Percentiles rank a stretch among this genome's conserved stretches.
phyloP scores from a whole-genome alignment of 2,888 invertebrate species.

The Agrotis clavis region DNA sequence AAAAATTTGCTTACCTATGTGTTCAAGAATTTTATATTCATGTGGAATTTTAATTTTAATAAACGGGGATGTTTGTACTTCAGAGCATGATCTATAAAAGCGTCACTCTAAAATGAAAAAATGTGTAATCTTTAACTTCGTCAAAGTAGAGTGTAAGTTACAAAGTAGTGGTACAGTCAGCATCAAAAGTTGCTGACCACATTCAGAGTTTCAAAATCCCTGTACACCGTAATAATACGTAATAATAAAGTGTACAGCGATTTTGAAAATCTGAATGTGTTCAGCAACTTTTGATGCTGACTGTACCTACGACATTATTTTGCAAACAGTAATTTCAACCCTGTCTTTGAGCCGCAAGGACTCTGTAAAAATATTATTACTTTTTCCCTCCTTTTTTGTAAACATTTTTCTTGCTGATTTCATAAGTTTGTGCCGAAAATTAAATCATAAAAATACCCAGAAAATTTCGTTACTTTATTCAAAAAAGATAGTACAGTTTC shows the following conservation, averaged over 20 bases:
- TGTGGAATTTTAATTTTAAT: not conserved
- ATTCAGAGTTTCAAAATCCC: no score
- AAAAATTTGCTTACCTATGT: not conserved
- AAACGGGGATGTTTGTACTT: not conserved
- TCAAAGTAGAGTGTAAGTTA: not conserved
- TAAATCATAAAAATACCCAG: not conserved
- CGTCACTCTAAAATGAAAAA: not conserved
- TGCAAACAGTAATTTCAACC: not conserved
- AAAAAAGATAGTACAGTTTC: not conserved
- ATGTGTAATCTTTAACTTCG: not conserved
- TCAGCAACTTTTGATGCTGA: no score
- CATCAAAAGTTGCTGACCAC: no score
- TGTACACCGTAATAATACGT: no score
- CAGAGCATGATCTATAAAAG: not conserved
- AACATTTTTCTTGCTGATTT: not conserved
- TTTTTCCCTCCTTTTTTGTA: constrained; percentile 7
- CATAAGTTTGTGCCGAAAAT: constrained; percentile 16
- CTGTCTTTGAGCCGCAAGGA: constrained; percentile 4
- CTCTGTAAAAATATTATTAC: not conserved
- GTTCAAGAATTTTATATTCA: not conserved
- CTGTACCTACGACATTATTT: not conserved
- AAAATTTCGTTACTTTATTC: not conserved
- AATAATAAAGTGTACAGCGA: no score
- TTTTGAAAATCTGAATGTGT: no score
- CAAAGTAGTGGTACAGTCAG: no score